These are phyloP conservation scores for Puma concolor DNA, from an alignment of 2,113 vertebrate genomes.

Conservation along the genomic window DNA sequence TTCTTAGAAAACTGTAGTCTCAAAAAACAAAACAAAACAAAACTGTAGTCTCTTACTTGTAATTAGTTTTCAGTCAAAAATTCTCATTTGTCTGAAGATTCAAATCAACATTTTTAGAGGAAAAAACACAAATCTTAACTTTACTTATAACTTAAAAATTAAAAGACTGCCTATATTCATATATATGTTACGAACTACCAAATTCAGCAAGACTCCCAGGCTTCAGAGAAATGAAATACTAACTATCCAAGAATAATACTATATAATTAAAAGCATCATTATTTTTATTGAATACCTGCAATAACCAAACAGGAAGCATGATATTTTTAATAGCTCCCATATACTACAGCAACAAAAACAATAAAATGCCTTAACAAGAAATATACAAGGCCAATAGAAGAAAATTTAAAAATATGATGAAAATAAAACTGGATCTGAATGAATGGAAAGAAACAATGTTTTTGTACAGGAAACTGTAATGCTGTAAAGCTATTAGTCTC, in stretches of 20 bases:
- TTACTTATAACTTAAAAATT: slow-evolving; percentile 3
- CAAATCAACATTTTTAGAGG: neutral
- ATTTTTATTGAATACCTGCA: neutral
- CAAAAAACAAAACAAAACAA: neutral
- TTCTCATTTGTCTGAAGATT: neutral
- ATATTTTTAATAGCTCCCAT: neutral
- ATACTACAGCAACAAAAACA: slow-evolving; percentile 14
- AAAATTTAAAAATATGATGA: neutral
- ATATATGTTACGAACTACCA: neutral
- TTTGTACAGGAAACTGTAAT: neutral
- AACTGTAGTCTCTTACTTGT: neutral
- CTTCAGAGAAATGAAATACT: slow-evolving; percentile 34
- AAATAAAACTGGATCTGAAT: slow-evolving; percentile 13
- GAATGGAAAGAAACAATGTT: neutral
- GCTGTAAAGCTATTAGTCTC: neutral
- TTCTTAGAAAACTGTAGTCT: neutral
- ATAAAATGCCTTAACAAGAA: slow-evolving; percentile 58
- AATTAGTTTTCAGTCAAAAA: neutral
- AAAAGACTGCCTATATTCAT: neutral
- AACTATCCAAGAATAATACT: neutral
- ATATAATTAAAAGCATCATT: neutral
- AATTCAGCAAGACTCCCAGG: neutral
- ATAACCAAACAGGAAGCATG: neutral
- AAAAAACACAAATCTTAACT: neutral
- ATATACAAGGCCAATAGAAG: neutral